Percentiles rank a stretch among this genome's conserved stretches.
These are phyloP conservation scores for Athrips mouffetella DNA, from an alignment of 2,888 invertebrate genomes.

Conservation along the genomic window DNA sequence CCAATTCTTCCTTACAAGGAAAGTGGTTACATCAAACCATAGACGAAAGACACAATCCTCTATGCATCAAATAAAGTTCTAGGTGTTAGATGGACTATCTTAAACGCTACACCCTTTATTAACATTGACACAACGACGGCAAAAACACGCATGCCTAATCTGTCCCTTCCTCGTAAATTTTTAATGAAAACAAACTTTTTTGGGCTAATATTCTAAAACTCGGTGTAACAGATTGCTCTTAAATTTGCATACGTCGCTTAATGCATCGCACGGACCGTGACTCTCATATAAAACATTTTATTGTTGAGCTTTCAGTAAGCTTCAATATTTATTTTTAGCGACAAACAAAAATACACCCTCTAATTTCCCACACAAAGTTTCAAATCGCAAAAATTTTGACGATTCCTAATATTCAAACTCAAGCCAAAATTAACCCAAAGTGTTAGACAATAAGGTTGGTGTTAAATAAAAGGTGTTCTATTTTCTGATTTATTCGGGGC, in stretches of 20 bases:
- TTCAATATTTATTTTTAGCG: constrained; percentile 25
- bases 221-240: constrained; percentile 16
- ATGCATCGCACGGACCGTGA: constrained; percentile 34
- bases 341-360: not conserved
- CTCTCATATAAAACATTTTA: constrained; percentile 40
- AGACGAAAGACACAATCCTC: too few relatives aligned
- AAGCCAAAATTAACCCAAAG: constrained; percentile 20
- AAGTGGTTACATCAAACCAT: too few relatives aligned
- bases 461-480: constrained; percentile 14
- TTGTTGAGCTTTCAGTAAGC: constrained; percentile 27
- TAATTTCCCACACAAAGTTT: constrained; percentile 6
- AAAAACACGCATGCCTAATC: constrained; percentile 2
- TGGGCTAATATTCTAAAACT: constrained; percentile 14
- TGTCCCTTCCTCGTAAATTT: constrained; percentile 1
- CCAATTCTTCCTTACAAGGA: too few relatives aligned
- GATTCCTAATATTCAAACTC: not conserved
- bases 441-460: constrained; percentile 19
- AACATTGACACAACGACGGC: not conserved
- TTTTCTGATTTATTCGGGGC: constrained; percentile 48
- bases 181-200: constrained; percentile 14
- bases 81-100: too few relatives aligned
- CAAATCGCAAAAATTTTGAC: constrained; percentile 1
- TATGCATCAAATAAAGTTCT: too few relatives aligned
- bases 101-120: too few relatives aligned
- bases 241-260: constrained; percentile 37